Percentiles rank a stretch among this genome's conserved stretches.
Conservation (phyloP, 2,113 vertebrate species). For the Hyperoodon ampullatus region DNA sequence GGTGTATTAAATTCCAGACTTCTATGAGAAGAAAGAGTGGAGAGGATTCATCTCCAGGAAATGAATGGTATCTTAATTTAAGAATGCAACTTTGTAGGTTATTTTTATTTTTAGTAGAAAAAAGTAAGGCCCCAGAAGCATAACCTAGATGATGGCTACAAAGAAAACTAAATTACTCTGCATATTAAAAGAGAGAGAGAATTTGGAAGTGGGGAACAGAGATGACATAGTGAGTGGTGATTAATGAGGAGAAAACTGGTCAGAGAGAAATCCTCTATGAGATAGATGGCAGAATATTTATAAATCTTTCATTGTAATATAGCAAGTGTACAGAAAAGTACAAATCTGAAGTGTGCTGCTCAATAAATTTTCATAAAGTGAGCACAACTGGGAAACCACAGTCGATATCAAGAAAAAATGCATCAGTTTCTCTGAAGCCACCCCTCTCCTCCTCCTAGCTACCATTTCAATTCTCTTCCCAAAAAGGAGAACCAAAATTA, state of each 20-base stretch:
- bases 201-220: neutral
- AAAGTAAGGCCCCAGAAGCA: neutral
- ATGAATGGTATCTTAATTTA: neutral
- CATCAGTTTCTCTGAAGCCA: neutral
- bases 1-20: neutral
- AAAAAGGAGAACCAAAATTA: neutral
- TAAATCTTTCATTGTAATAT: fast-evolving
- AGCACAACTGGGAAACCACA: neutral
- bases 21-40: neutral
- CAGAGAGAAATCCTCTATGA: neutral
- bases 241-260: neutral
- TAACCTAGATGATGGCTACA: neutral
- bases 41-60: neutral
- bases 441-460: neutral
- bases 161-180: neutral
- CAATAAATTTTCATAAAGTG: neutral
- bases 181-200: neutral
- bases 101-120: neutral
- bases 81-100: neutral
- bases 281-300: too few species aligned
- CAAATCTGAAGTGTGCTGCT: neutral
- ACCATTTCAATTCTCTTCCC: neutral
- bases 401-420: neutral
- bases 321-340: neutral
- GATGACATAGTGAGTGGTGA: neutral